A percentile compares a stretch with the other conserved stretches of the same genome.
phyloP scores from a whole-genome alignment of 1,140 invertebrate genomes.

The Pseudomyrmex pallidus region DNA sequence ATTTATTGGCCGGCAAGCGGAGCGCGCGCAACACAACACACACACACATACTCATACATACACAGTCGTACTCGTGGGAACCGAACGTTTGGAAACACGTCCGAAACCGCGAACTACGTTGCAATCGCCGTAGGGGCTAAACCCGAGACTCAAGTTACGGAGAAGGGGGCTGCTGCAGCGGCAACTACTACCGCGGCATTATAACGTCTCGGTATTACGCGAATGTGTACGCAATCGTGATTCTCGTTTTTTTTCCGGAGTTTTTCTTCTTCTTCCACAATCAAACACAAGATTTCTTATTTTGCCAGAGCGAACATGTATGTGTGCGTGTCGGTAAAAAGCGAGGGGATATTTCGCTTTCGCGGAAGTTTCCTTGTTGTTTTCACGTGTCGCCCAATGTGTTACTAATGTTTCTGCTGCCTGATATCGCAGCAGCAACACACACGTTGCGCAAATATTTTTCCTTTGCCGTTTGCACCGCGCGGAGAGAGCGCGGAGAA shows the following conservation, averaged over 20 bases:
- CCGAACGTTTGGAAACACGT: conserved; percentile 38
- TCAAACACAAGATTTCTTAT: background rate
- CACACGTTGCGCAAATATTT: conserved; percentile 31
- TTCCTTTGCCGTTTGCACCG: background rate
- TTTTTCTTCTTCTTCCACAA: background rate
- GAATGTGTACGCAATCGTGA: background rate
- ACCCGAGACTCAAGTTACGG: conserved; percentile 8
- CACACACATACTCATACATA: background rate
- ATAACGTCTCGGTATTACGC: conserved; percentile 23
- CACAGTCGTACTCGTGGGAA: conserved; percentile 48
- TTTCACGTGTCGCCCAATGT: conserved; percentile 2
- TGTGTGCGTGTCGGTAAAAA: background rate
- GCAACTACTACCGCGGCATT: background rate
- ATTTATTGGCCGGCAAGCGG: conserved; percentile 42
- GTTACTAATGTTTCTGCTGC: background rate
- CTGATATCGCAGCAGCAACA: too few relatives aligned
- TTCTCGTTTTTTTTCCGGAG: background rate
- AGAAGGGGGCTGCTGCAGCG: background rate
- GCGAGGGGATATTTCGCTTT: conserved; percentile 3
- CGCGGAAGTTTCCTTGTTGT: background rate
- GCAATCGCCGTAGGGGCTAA: conserved; percentile 29
- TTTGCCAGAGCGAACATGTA: background rate
- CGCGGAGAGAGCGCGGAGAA: background rate
- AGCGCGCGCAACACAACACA: conserved; percentile 7
- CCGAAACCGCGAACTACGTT: conserved; percentile 43